Conservation (phyloP, 2,113 vertebrate species). For the Amblyornis subalaris region DNA sequence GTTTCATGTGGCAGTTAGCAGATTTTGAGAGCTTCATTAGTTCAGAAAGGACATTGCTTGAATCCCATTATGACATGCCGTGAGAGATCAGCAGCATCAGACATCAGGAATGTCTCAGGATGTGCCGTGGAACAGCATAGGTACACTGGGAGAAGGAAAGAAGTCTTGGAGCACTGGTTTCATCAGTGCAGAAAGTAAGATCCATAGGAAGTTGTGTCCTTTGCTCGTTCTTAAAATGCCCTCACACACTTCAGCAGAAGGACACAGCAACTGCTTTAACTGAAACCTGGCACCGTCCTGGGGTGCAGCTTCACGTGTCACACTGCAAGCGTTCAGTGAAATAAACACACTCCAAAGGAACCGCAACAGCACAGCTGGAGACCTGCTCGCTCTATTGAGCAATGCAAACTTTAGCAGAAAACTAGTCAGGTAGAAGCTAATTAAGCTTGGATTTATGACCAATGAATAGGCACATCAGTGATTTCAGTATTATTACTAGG, state of each 20-base stretch:
- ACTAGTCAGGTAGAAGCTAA: not conserved
- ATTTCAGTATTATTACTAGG: not conserved
- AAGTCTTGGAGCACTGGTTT: not conserved
- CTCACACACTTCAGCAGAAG: not conserved
- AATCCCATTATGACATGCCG: not conserved
- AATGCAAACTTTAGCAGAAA: not conserved
- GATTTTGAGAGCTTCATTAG: not conserved
- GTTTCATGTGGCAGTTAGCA: not conserved
- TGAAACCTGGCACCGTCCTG: not conserved
- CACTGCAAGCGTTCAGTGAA: fast-evolving
- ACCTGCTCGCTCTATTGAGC: not conserved
- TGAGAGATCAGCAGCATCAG: not conserved
- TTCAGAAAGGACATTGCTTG: not conserved
- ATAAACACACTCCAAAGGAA: fast-evolving
- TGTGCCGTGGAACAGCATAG: not conserved
- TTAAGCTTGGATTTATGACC: not conserved
- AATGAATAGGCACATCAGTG: not conserved
- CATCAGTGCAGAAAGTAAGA: not conserved
- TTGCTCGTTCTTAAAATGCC: not conserved
- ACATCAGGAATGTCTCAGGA: fast-evolving
- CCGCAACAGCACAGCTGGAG: not conserved
- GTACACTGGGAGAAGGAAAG: not conserved
- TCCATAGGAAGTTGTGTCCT: not conserved
- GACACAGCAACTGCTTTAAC: fast-evolving
- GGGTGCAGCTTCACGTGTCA: not conserved